Conservation (phyloP, 2,113 vertebrate genomes). For the Petrocephalus zakoni region DNA sequence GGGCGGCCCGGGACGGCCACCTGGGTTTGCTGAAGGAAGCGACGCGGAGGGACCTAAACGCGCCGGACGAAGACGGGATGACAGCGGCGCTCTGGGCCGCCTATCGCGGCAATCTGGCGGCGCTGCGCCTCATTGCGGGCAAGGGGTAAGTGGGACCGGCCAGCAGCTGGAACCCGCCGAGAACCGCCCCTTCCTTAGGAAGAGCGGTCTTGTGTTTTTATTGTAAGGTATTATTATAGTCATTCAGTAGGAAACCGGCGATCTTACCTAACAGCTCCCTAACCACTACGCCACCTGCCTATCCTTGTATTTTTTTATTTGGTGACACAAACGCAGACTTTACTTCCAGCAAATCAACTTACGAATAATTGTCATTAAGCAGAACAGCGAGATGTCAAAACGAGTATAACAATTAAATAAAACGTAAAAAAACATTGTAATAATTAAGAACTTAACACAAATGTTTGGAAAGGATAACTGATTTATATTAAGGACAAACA, state of each 20-base stretch:
- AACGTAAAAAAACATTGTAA: neutral
- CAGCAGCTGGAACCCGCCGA: neutral
- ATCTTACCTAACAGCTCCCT: too few relatives aligned
- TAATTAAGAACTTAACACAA: neutral
- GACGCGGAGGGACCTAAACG: conserved; percentile 83
- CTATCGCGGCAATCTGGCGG: conserved; percentile 82
- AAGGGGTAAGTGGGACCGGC: conserved; percentile 73
- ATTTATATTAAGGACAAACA: neutral
- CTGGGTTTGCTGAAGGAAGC: conserved; percentile 82
- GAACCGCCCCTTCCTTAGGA: neutral
- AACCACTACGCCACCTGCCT: too few relatives aligned
- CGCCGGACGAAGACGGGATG: conserved; percentile 88
- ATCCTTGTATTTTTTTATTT: neutral
- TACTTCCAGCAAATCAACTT: neutral
- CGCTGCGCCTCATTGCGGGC: conserved; percentile 77
- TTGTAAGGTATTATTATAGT: neutral
- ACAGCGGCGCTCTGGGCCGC: conserved; percentile 90
- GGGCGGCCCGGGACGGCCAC: conserved; percentile 84
- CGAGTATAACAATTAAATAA: neutral
- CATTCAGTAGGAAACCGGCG: neutral
- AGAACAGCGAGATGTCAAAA: neutral
- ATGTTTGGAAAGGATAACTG: neutral
- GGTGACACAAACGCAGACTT: neutral
- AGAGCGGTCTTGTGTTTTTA: neutral
- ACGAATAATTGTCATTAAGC: neutral